Percentiles rank a stretch among this genome's conserved stretches.
phyloP scores from a whole-genome alignment of 2,888 invertebrate species.

The Drosophila acutilabella region DNA sequence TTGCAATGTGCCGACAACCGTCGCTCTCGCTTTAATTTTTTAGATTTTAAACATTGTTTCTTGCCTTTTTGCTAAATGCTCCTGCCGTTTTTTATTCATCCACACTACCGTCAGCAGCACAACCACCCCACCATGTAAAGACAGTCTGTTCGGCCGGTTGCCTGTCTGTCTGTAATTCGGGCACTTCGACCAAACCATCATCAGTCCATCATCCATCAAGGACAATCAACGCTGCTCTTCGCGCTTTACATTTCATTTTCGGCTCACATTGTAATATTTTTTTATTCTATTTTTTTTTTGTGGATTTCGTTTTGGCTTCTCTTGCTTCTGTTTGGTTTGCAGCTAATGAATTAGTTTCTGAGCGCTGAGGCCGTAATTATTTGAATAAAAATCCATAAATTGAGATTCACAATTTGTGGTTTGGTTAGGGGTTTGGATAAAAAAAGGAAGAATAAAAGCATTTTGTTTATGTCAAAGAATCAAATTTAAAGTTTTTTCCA shows the following conservation, averaged over 20 bases:
- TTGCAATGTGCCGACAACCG: slow-evolving; percentile 69
- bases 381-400: slow-evolving; percentile 43
- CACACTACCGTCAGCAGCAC: slow-evolving; percentile 14
- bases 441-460: no score
- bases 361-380: slow-evolving; percentile 32
- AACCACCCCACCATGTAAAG: slow-evolving; percentile 9
- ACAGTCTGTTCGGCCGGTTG: background rate
- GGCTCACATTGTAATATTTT: slow-evolving; percentile 24
- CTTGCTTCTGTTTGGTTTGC: slow-evolving; percentile 1
- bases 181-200: slow-evolving; percentile 19
- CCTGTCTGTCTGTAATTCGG: slow-evolving; percentile 30
- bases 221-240: slow-evolving; percentile 58
- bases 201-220: slow-evolving; percentile 68
- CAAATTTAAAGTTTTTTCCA: no score
- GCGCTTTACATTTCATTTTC: slow-evolving; percentile 62
- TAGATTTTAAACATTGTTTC: slow-evolving; percentile 59
- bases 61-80: slow-evolving; percentile 67
- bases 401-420: background rate
- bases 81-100: slow-evolving; percentile 45
- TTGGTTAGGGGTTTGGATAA: no score
- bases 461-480: no score
- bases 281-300: slow-evolving; percentile 7
- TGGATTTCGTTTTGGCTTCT: background rate
- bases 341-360: slow-evolving; percentile 52
- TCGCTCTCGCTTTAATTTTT: slow-evolving; percentile 51